A percentile compares a stretch with the other conserved stretches of the same genome.
These are phyloP conservation scores for Ibidorhyncha struthersii DNA, from an alignment of 2,113 vertebrate species.

Conservation along the genomic window DNA sequence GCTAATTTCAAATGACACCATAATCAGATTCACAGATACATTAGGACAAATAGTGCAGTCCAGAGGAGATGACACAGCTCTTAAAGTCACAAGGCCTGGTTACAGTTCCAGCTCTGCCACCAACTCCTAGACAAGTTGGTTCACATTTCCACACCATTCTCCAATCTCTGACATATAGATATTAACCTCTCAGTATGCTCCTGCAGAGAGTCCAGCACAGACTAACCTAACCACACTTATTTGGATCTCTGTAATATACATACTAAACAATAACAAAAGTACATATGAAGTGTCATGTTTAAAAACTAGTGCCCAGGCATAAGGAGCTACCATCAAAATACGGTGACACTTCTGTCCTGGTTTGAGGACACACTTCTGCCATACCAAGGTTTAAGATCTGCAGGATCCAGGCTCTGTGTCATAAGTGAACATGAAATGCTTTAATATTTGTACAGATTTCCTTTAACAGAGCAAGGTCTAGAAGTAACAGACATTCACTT, in stretches of 20 bases:
- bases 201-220: background rate
- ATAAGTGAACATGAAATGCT: background rate
- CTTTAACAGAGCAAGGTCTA: background rate
- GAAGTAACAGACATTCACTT: background rate
- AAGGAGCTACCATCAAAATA: background rate
- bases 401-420: background rate
- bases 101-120: background rate
- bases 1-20: background rate
- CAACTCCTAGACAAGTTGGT: background rate
- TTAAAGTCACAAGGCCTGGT: background rate
- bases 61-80: background rate
- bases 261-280: background rate
- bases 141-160: background rate
- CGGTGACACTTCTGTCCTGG: background rate
- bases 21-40: background rate
- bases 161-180: fast-evolving
- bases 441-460: background rate
- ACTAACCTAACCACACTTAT: fast-evolving
- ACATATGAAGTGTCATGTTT: background rate
- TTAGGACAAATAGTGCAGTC: background rate
- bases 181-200: background rate
- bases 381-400: background rate
- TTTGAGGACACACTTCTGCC: background rate
- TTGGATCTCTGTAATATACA: background rate
- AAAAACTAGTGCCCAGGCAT: background rate